Evolutionary conservation across 2,113 vertebrate species (phyloP).

Genomic region (Burhinus oedicnemus): DNA sequence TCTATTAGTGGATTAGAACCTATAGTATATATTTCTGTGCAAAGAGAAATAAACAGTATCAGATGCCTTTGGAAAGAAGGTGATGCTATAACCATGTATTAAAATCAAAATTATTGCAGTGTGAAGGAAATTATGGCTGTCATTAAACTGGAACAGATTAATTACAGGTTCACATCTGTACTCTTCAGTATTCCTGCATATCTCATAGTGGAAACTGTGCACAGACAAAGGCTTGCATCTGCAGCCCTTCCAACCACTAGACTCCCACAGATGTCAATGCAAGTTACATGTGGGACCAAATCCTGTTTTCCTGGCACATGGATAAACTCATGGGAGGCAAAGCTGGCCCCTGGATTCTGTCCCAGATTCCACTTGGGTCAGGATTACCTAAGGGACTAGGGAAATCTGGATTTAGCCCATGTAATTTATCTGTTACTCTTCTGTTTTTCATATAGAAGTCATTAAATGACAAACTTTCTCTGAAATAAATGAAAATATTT

Average conservation of each 20-base stretch:
- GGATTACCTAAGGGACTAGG: neutral
- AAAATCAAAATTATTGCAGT: neutral
- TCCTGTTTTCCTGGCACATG: neutral
- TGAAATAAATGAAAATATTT: neutral
- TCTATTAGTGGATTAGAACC: neutral
- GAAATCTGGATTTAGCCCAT: neutral
- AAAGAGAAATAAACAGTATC: neutral
- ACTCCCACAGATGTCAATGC: neutral
- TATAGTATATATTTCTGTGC: neutral
- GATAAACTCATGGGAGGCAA: neutral
- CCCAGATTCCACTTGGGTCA: neutral
- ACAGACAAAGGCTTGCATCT: neutral
- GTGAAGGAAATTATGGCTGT: neutral
- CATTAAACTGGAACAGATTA: neutral
- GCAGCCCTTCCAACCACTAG: neutral
- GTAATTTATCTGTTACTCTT: conserved; percentile 9
- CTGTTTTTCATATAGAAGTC: neutral
- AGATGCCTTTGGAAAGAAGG: neutral
- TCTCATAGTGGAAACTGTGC: neutral
- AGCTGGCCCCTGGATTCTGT: neutral
- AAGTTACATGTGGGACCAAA: neutral
- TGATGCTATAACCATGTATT: neutral
- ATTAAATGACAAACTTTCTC: neutral
- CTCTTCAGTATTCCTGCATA: neutral
- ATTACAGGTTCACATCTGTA: neutral